Evolutionary conservation across 2,113 vertebrate species (phyloP), one percentile per base, ranked within the genome.

Genomic region (Sinocyclocheilus anshuiensis): DNA sequence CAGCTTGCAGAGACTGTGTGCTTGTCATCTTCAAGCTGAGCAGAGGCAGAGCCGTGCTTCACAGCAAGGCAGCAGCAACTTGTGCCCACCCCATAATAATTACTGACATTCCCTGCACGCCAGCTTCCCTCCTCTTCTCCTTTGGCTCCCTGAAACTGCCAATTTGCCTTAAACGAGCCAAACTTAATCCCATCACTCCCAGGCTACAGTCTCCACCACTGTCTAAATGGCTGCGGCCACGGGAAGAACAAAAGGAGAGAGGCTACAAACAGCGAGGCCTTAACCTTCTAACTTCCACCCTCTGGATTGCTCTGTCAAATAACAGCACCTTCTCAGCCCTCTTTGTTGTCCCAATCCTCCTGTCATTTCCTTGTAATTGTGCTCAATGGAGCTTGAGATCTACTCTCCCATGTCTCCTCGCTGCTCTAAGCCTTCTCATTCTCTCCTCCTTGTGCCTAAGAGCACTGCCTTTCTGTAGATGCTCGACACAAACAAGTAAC

Each of bases 161-260:
- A 94, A 93, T 94, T 93, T 93, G 90, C 90, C 88, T 94, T 89
- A 93, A 93, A 93, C 91, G 89, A 93, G 91, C 90, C 92, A 93
- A 90, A 94, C 89, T 87, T 93, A 94, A 95, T 94, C 89, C 87
- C 48, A 29, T 87, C 90, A 79, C 88, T 87, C 90, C 88, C 84
- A 65, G 88, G 88, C 87, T 90, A 88, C 89, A 50, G 74, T 91
- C 92, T 91, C 72, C 90, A 86, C 75, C 45, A 71, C 42, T 36
- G 45, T 81, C 78, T 63, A 33, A 50, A 15, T 77, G 81, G 50
- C 57, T 18, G 29, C 82, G 84, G 57, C 50, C 55, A 42, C 12
- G 13, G 36, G 36, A 81, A 74, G 39, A 71, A 71, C 69, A 75
- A 76, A 93, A 93, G 86, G 15, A 77, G 77, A 61, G 6, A 76